These are phyloP conservation scores for Gasteruption jaculator DNA, from an alignment of 2,888 invertebrate species.

Conservation along the genomic window DNA sequence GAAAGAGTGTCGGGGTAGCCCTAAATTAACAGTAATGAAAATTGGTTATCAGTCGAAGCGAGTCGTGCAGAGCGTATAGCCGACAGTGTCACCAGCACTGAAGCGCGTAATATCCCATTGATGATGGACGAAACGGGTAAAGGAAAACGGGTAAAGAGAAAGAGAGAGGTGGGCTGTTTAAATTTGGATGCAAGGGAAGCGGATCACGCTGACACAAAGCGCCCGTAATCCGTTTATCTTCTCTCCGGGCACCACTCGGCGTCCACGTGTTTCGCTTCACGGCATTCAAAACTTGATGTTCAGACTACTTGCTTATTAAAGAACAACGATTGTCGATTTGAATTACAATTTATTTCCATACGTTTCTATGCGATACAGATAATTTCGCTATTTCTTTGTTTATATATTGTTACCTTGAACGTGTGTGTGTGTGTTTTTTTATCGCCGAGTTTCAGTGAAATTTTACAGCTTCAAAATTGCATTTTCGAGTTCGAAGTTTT, in stretches of 20 bases:
- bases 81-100: constrained; percentile 42
- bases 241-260: constrained; percentile 43
- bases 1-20: too few relatives aligned
- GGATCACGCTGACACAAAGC: constrained; percentile 52
- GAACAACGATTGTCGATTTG: too few relatives aligned
- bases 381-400: too few relatives aligned
- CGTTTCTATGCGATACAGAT: too few relatives aligned
- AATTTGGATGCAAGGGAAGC: constrained; percentile 45
- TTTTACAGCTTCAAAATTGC: too few relatives aligned
- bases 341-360: too few relatives aligned
- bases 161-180: constrained; percentile 21
- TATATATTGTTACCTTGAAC: too few relatives aligned
- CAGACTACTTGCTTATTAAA: too few relatives aligned
- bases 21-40: constrained; percentile 45
- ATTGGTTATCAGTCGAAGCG: constrained; percentile 48
- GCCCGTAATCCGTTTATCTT: constrained; percentile 52
- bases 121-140: constrained; percentile 31
- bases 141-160: constrained; percentile 18
- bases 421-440: too few relatives aligned
- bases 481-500: too few relatives aligned
- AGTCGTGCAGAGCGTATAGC: constrained; percentile 36
- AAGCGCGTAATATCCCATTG: constrained; percentile 50
- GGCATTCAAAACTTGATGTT: too few relatives aligned
- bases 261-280: constrained; percentile 36
- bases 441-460: too few relatives aligned